Evolutionary conservation across 2,113 vertebrate species (phyloP).

Genomic region (Psephotus haematonotus): DNA sequence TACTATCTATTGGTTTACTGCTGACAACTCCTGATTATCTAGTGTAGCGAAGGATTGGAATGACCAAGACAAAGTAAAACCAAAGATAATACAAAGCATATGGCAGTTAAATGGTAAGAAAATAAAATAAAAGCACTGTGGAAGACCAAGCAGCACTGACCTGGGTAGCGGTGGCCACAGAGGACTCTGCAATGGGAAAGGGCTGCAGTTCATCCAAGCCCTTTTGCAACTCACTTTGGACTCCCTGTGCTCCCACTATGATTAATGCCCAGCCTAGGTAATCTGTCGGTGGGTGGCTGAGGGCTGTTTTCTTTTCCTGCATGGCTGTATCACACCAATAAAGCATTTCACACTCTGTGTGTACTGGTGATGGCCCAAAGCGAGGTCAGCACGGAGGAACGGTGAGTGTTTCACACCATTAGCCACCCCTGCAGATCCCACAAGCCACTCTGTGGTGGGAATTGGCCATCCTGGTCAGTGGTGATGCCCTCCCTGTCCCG

Average conservation of each 20-base stretch:
- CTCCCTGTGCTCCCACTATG: background rate
- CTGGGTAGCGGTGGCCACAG: background rate
- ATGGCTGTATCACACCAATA: background rate
- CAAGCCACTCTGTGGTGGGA: background rate
- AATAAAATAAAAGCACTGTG: background rate
- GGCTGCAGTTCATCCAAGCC: background rate
- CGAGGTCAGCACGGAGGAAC: background rate
- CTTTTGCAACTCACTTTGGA: background rate
- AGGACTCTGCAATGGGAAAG: background rate
- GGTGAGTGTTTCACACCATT: background rate
- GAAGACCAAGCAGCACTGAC: background rate
- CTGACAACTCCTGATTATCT: slow-evolving; percentile 26
- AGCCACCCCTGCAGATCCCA: background rate
- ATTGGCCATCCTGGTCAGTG: background rate
- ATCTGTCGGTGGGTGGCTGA: background rate
- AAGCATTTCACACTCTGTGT: background rate
- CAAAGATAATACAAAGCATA: slow-evolving; percentile 22
- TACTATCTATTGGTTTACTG: slow-evolving; percentile 1
- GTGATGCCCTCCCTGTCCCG: background rate
- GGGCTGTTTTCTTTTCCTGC: background rate
- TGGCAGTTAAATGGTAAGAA: background rate
- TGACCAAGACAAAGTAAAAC: slow-evolving; percentile 4
- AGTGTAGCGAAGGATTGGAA: background rate
- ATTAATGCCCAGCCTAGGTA: background rate
- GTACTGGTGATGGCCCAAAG: background rate